Evolutionary conservation across 1,140 invertebrate species (phyloP).

Genomic region (Pogonomyrmex californicus): DNA sequence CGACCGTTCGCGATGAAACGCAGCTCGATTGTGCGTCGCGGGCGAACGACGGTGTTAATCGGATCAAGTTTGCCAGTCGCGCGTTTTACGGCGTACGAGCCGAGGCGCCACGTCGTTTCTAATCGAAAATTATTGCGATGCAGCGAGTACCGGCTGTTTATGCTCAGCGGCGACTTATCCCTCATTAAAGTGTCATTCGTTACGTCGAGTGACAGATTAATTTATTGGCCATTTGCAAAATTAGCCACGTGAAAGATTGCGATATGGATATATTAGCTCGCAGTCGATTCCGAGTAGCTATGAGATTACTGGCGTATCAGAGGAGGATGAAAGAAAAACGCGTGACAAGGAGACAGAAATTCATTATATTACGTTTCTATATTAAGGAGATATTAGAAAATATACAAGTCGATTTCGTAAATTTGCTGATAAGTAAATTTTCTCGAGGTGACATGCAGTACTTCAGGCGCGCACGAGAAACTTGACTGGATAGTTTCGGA

Average conservation of each 20-base stretch:
- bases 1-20: neutral
- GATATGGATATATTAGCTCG: neutral
- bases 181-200: constrained; percentile 61
- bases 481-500: neutral
- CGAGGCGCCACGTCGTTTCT: constrained; percentile 17
- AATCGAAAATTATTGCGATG: constrained; percentile 67
- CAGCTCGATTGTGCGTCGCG: constrained; percentile 20
- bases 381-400: neutral
- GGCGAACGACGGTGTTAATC: constrained; percentile 59
- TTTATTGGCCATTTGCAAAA: constrained; percentile 28
- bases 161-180: constrained; percentile 19
- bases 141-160: constrained; percentile 7
- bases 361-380: too few species aligned
- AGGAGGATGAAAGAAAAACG: neutral
- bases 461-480: neutral
- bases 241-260: neutral
- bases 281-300: neutral
- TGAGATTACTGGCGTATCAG: neutral
- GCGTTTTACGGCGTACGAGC: constrained; percentile 9
- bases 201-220: constrained; percentile 37
- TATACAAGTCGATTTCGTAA: neutral
- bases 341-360: neutral
- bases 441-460: neutral
- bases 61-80: constrained; percentile 63
- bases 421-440: neutral